Conservation (phyloP, 2,797 vertebrate genomes). For the Eulemur coronatus region DNA sequence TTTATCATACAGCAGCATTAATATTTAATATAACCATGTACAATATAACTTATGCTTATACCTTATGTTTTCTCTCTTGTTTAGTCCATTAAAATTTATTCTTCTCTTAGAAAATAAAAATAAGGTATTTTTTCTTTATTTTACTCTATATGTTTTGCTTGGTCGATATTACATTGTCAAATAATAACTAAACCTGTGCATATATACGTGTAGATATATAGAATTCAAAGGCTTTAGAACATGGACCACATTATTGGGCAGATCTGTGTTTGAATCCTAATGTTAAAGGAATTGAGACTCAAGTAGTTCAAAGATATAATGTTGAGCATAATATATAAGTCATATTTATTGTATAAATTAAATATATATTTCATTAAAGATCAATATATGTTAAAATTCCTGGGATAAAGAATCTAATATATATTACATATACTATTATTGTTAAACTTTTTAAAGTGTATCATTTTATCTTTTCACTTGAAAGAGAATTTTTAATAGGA, state of each 20-base stretch:
- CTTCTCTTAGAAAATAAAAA: not conserved
- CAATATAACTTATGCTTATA: not conserved
- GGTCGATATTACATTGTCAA: not conserved
- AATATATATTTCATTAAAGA: not conserved
- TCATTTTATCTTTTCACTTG: not conserved
- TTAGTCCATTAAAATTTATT: not conserved
- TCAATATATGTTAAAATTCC: not conserved
- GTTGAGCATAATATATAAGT: not conserved
- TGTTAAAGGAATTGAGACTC: not conserved
- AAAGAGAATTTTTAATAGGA: not conserved
- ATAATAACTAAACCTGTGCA: not conserved
- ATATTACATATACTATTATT: not conserved
- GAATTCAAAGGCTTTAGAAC: not conserved
- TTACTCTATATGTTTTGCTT: not conserved
- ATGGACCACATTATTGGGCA: not conserved
- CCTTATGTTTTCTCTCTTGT: not conserved
- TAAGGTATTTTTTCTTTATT: not conserved
- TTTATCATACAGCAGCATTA: not conserved
- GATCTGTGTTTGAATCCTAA: not conserved
- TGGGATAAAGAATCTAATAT: not conserved
- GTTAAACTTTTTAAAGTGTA: not conserved
- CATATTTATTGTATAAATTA: not conserved
- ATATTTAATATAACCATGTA: not conserved
- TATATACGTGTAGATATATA: not conserved
- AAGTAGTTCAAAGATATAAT: not conserved